Evolutionary conservation across 2,113 vertebrate genomes (phyloP).

Genomic region (Dicentrarchus labrax): DNA sequence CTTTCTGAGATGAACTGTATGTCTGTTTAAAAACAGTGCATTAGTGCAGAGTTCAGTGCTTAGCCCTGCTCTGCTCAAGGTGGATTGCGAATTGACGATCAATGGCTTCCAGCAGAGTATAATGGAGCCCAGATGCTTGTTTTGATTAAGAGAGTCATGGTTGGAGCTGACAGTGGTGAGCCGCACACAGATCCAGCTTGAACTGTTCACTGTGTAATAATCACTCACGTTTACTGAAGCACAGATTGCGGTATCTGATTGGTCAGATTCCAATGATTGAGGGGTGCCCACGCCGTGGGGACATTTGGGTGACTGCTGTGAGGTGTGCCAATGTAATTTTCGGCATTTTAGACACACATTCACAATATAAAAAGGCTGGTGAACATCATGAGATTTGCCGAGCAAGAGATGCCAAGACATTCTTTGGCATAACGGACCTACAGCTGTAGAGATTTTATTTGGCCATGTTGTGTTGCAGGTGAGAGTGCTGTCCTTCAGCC

Average conservation of each 20-base stretch:
- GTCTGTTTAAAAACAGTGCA: conserved; percentile 39
- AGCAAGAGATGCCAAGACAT: conserved; percentile 44
- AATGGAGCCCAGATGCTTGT: conserved; percentile 78
- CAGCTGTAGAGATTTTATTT: conserved; percentile 67
- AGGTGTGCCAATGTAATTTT: conserved; percentile 70
- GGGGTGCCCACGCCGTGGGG: conserved; percentile 18
- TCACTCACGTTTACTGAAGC: conserved; percentile 65
- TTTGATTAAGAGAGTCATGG: conserved; percentile 80
- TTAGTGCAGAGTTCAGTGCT: conserved; percentile 39
- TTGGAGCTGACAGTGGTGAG: conserved; percentile 70
- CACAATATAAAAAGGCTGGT: conserved; percentile 43
- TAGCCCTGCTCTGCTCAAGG: conserved; percentile 42
- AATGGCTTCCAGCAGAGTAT: conserved; percentile 72
- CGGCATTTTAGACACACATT: conserved; percentile 63
- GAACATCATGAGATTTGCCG: conserved; percentile 44
- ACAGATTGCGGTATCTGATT: conserved; percentile 72
- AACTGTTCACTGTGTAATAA: conserved; percentile 68
- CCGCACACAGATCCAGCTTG: conserved; percentile 48
- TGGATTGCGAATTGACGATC: conserved; percentile 64
- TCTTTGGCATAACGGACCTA: conserved; percentile 47
- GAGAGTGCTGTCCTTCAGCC: conserved; percentile 24
- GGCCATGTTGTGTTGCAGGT: conserved; percentile 48
- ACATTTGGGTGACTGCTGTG: conserved; percentile 50
- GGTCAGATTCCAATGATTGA: conserved; percentile 66
- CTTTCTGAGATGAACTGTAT: conserved; percentile 25